Evolutionary conservation across 2,888 invertebrate species (phyloP), one percentile per base, ranked within the genome.

Genomic region (Andrena trimmerana): DNA sequence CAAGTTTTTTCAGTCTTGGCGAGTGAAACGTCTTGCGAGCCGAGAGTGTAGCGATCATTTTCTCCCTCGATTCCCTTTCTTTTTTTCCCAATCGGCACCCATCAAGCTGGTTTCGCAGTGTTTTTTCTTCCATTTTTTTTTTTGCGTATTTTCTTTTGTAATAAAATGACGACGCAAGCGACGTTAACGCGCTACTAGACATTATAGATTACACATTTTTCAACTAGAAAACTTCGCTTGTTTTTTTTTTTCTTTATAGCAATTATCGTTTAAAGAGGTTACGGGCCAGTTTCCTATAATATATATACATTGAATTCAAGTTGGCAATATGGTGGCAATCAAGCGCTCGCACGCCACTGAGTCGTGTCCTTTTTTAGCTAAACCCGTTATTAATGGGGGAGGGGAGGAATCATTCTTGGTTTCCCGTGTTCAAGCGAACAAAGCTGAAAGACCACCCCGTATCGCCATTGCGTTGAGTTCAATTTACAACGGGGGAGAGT

Each of bases 101-200:
- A 60, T 54, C 65, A 67, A 85, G 59, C 66, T 68, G 66, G 57
- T 63, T 75, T 81, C 65, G 60, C 67, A 60, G 57, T 71, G 74
- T 70, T 71, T 62, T 72, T 70, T 77, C 65, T 67, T 84, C 76
- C 70, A 62, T 70, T 66, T 52, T 73, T 52, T 73, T 70, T 36
- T 68, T 16, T 16, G 54, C 65, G 42, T 77, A 62, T n/a, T 59
- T n/a, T 63, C 0, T 78, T 78, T 82, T 54, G 87, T 81, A 83
- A 90, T 86, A 87, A 90, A 90, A 90, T 86, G 86, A 91, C 90
- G 90, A 90, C 86, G 91, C 88, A 91, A 90, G 89, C 90, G 88
- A 89, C 88, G 87, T 88, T 84, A 89, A 89, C 85, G 87, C 85
- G 85, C 90, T 90, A 91, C 90, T 90, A 90, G 88, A 87, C 81